Base-by-base conservation (phyloP, 2,888 invertebrate species). In the Hirudinaria manillensis region DNA sequence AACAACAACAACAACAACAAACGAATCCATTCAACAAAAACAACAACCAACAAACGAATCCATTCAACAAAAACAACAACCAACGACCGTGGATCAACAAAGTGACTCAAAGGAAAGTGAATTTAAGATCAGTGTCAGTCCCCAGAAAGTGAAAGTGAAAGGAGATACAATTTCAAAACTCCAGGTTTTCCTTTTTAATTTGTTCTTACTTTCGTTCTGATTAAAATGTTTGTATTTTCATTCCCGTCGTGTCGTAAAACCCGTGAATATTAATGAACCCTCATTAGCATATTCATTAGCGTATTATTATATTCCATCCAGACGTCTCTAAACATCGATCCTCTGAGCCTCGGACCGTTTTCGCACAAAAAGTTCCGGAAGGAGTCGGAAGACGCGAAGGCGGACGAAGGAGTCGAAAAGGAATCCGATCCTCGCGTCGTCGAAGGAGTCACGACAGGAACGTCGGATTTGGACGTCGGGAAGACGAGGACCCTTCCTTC, bases 121-220 rank as follows among this genome's bases (percentile, higher is more conserved):
- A 61, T 10, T 16, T 16, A 29, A 61, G n/a, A 61, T n/a, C n/a
- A 1, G 21, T 10, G n/a, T 10, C 24, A 61, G 61, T 61, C 61
- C 61, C n/a, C 61, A 24, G 24, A 61, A 61, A 61, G 13, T 19
- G 21, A 61, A 61, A 61, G 61, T 29, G 29, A 61, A 61, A 61
- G 61, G 61, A 61, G 61, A 61, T 10, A 3, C 10, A 19, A 61
- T 61, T 16, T 61, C 61, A 7, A 61, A 61, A 29, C 61, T 61
- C 29, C 61, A 61, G 61, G 61, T 61, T 13, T 13, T 56, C 27
- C 3, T 13, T 56, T 56, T 36, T 10, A 36, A 3, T 36, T 36
- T n/a, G n/a, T n/a, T 36, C 45, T 16, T 45, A 45, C 13, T 45
- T 45, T 45, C 16, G 16, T 10, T 16, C 45, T 45, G 45, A 45